Percentiles rank a stretch among this genome's conserved stretches.
These are phyloP conservation scores for Corydoras maculifer DNA, from an alignment of 2,113 vertebrate genomes.

Conservation along the genomic window DNA sequence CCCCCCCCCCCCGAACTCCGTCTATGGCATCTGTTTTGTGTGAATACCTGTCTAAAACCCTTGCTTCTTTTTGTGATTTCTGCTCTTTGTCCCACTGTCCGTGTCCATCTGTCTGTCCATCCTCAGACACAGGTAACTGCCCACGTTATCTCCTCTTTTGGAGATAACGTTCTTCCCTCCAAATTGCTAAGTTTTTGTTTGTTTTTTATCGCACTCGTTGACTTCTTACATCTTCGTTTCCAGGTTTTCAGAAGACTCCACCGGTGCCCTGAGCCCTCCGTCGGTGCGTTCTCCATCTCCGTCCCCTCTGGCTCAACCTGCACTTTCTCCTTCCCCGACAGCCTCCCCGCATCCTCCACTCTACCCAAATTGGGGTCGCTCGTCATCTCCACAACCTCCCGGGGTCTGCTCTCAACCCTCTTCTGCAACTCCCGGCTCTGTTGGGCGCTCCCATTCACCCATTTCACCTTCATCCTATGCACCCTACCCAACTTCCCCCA, in stretches of 20 bases:
- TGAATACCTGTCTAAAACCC: slow-evolving; percentile 51
- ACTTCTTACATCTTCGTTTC: slow-evolving; percentile 38
- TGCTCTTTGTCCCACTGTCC: slow-evolving; percentile 47
- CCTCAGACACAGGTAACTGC: slow-evolving; percentile 63
- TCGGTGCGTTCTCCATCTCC: slow-evolving; percentile 68
- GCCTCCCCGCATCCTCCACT: slow-evolving; percentile 56
- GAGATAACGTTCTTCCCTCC: neutral
- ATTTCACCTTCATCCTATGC: slow-evolving; percentile 72
- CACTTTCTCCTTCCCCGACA: slow-evolving; percentile 63
- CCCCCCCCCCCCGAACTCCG: too few relatives aligned
- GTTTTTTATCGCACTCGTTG: slow-evolving; percentile 18
- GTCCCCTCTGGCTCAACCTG: slow-evolving; percentile 67
- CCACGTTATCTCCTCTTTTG: neutral
- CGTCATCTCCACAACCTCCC: slow-evolving; percentile 69
- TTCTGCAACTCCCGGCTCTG: slow-evolving; percentile 3
- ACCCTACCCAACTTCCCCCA: slow-evolving; percentile 72
- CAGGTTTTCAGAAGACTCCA: slow-evolving; percentile 80
- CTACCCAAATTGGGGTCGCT: slow-evolving; percentile 64
- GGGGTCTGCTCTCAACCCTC: slow-evolving; percentile 64
- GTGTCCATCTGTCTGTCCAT: slow-evolving; percentile 37
- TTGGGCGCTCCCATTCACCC: slow-evolving; percentile 66
- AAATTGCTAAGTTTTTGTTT: neutral
- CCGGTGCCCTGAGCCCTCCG: slow-evolving; percentile 73
- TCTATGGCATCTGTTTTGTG: slow-evolving; percentile 2
- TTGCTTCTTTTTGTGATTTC: slow-evolving; percentile 54